Evolutionary conservation across 2,888 invertebrate genomes (phyloP), one percentile per base, ranked within the genome.

Genomic region (Eumacrocentrus americanus): DNA sequence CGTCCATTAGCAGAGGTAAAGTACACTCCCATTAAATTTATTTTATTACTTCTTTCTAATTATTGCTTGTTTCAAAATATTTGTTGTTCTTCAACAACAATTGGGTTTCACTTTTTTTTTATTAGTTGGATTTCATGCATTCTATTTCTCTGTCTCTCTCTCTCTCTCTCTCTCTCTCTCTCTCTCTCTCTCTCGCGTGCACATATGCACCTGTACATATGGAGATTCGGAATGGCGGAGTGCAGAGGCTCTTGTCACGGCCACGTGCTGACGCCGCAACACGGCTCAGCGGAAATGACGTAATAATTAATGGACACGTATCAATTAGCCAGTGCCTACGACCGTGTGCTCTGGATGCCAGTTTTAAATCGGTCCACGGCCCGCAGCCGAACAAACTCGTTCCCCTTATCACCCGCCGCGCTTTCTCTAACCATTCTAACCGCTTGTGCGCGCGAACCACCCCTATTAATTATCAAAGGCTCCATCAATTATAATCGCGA

Each of bases 241-340:
- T n/a, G n/a, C n/a, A n/a, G n/a, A n/a, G 58, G 58, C 61, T 62
- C 63, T 67, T 77, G 78, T 77, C 78, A 77, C 66, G 65, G 72
- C 68, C 78, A 77, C 77, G 75, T 77, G 75, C 73, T 64, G 54
- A 69, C 61, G 68, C 74, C 73, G 65, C 74, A 74, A 74, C 72
- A 73, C 68, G 67, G 69, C 70, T 72, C 74, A 70, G 69, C 73
- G 76, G 72, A 76, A 79, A 78, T 78, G 79, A 79, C 78, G 77
- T 75, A 73, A 79, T 80, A 80, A 80, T 79, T 79, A 79, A 79
- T 79, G 76, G 78, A 70, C 70, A 72, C 74, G 75, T 77, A 79
- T 79, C 79, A 79, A 79, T 79, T 79, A 78, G 74, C 73, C 67
- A 65, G 62, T 60, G 69, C 68, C 68, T 67, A 70, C 65, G 42